Percentiles rank a stretch among this genome's conserved stretches.
Conservation (phyloP, 2,888 invertebrate species). For the Thereva nobilitata region DNA sequence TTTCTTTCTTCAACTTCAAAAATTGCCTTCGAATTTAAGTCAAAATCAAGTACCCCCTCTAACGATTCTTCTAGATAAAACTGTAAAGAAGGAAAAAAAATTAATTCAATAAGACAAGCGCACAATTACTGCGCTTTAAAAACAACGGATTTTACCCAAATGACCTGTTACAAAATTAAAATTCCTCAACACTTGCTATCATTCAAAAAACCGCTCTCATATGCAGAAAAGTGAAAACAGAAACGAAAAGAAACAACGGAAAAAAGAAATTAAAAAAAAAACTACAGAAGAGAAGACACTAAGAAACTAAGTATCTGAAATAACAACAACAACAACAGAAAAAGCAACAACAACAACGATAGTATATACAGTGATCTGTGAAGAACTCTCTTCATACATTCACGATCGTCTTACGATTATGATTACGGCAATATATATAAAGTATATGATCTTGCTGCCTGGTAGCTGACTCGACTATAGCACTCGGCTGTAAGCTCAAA, state of each 20-base stretch:
- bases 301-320: no score
- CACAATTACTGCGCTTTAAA: not conserved
- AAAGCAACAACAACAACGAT: no score
- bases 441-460: conserved; percentile 20
- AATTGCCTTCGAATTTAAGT: no score
- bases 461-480: not conserved
- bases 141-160: conserved; percentile 35
- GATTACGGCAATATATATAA: conserved; percentile 12
- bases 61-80: no score
- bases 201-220: conserved; percentile 24
- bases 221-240: conserved; percentile 15
- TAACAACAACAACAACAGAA: no score
- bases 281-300: no score
- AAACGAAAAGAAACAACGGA: not conserved
- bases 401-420: not conserved
- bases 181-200: conserved; percentile 26
- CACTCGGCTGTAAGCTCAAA: no score
- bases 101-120: no score
- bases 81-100: no score
- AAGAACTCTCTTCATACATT: not conserved
- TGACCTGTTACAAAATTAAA: conserved; percentile 39
- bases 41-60: no score
- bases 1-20: no score
- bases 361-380: no score
- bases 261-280: not conserved